These are phyloP conservation scores for Zaprionus inermis DNA, from an alignment of 1,140 invertebrate species.

Conservation along the genomic window DNA sequence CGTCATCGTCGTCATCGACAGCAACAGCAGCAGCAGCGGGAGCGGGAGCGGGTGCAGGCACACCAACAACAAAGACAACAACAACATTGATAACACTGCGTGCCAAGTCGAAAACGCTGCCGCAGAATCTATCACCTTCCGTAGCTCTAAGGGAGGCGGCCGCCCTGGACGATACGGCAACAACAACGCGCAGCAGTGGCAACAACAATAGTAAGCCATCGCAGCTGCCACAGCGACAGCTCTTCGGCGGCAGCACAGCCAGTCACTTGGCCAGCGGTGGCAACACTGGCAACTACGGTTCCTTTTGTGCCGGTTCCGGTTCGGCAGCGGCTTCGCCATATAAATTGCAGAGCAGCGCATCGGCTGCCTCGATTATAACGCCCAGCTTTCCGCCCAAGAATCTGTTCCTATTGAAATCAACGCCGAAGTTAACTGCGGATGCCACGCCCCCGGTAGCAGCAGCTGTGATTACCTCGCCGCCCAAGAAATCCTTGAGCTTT, in stretches of 20 bases:
- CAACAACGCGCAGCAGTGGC: conserved; percentile 23
- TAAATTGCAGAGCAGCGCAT: conserved; percentile 65
- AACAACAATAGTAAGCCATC: conserved; percentile 16
- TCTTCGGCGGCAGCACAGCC: conserved; percentile 67
- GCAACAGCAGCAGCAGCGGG: conserved; percentile 50
- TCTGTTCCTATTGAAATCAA: conserved; percentile 81
- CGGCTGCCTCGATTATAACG: conserved; percentile 70
- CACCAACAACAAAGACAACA: conserved; percentile 79
- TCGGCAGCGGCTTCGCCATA: conserved; percentile 41
- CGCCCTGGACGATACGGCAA: conserved; percentile 55
- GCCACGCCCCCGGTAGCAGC: conserved; percentile 22
- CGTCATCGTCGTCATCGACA: conserved; percentile 48
- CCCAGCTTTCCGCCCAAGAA: conserved; percentile 82
- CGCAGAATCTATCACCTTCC: conserved; percentile 85
- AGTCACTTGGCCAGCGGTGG: conserved; percentile 41
- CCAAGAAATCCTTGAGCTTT: conserved; percentile 86
- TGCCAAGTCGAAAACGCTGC: conserved; percentile 86
- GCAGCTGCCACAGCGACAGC: conserved; percentile 50
- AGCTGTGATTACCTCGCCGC: conserved; percentile 58
- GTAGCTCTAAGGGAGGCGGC: conserved; percentile 69
- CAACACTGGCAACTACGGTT: conserved; percentile 2
- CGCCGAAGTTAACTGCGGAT: conserved; percentile 60
- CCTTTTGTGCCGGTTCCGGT: neutral
- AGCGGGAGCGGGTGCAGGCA: too few relatives aligned
- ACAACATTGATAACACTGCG: conserved; percentile 84